Base-by-base conservation (phyloP, 35 echinoderm and acorn worm genomes). In the Chiridota heheva region DNA sequence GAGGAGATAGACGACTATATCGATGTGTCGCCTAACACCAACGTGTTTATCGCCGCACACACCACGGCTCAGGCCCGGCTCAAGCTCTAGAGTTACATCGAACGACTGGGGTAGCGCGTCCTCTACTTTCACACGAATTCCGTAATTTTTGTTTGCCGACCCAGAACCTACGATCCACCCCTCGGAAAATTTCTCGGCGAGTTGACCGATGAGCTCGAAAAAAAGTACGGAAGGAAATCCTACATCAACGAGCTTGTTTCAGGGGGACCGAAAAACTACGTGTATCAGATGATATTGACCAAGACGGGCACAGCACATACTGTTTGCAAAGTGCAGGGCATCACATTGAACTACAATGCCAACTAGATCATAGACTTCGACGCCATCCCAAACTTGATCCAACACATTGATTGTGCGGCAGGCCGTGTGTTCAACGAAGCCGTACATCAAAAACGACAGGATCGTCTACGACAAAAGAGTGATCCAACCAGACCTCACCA, bases 71-170 rank as follows among this genome's bases (percentile, higher is more conserved):
- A 76, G 47, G 82, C 82, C 22, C 47, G 82, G 16, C 39, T 85
- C 0, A 75, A 85, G 44, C 57, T 85, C 1, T 85, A 85, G 29
- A 40, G 18, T 20, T 76, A 60, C 36, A 51, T 76, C 2, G 82
- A 85, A 49, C 3, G 45, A 63, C 69, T 85, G 17, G 49, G 45
- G 35, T 3, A 35, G 4, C 69, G 51, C 59, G 70, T 85, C 6
- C 58, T 85, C 16, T 76, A 85, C 69, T 85, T 58, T 42, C 69
- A 85, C 26, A 85, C 82, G 31, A 58, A 85, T 76, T 74, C 69
- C 49, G 64, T 85, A 13, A 85, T 85, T 13, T 76, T 61, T 35
- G 4, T 85, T 2, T 59, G 70, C 44, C 31, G 65, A 29, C 36
- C 42, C 16, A 67, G 40, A 26, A 58, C 60, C 26, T 18, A 25